Base-by-base conservation (phyloP, 2,797 vertebrate genomes). In the Catostomus latipinnis region DNA sequence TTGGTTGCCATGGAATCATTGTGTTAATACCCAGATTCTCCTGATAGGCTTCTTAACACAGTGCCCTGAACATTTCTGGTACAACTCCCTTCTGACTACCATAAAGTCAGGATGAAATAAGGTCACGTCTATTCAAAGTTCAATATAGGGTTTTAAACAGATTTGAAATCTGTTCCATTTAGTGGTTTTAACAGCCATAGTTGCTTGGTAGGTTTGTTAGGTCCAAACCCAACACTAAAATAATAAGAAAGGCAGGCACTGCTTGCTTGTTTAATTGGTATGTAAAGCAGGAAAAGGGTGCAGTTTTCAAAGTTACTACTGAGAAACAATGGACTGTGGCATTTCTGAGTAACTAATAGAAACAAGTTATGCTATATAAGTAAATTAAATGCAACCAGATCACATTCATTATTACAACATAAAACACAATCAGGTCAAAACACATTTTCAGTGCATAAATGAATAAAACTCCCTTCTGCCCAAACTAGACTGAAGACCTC, bases 241-340 rank as follows among this genome's bases (percentile, higher is more conserved):
- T 61, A 67, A 74, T 58, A 57, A 80, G 80, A 76, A 77, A 50
- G 43, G 50, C 53, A 49, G 61, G 16, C 58, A 48, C 57, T 13
- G 46, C 69, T 57, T 66, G 65, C 72, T 76, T 18, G 8, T 80
- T 82, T 87, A 48, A 86, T 73, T 80, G 80, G 81, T 63, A 11
- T 62, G 80, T 53, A 72, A 84, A 80, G 66, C 88, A 91, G 89
- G 89, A 92, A 92, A 75, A 89, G 76, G 88, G 87, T 65, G 82
- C 73, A 88, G 34, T 34, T 34, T 34, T 34, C 34, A 34, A 3
- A 34, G 73, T 63, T 73, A 43, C 69, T 50, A 80, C 70, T 66
- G 77, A 61, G 76, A 86, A 91, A 92, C 90, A 92, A 91, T 87
- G 81, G 50, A 66, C 54, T 76, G 62, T n/a, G 77, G 74, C 76